Evolutionary conservation across 2,797 vertebrate species (phyloP).

Genomic region (Perodicticus potto): DNA sequence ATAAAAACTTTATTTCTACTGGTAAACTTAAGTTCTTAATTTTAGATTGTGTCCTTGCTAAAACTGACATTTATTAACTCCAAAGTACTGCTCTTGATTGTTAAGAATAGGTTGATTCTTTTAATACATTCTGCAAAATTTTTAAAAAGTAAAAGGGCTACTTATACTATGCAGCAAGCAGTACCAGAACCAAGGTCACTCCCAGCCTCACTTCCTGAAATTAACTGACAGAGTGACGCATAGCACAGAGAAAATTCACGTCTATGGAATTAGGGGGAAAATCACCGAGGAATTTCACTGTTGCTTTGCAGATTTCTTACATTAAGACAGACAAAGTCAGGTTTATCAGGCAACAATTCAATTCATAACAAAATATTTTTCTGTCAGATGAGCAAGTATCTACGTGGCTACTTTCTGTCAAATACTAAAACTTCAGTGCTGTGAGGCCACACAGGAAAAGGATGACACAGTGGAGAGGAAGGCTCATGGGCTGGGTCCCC

Average conservation of each 20-base stretch:
- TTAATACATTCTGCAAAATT: not conserved
- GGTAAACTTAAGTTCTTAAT: not conserved
- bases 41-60: not conserved
- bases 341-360: not conserved
- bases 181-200: not conserved
- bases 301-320: not conserved
- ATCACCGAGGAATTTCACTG: slow-evolving; percentile 15
- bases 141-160: not conserved
- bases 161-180: not conserved
- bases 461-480: not conserved
- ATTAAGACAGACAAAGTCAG: not conserved
- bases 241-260: not conserved
- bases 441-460: not conserved
- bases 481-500: not conserved
- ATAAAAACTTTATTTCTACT: not conserved
- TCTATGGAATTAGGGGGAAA: not conserved
- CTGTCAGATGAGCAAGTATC: not conserved
- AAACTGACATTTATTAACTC: not conserved
- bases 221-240: not conserved
- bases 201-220: not conserved
- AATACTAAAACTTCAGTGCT: not conserved
- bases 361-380: not conserved
- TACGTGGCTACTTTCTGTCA: not conserved
- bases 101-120: not conserved
- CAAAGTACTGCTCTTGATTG: not conserved